These are phyloP conservation scores for Drosophila parvula DNA, from an alignment of 1,140 invertebrate genomes.

Conservation along the genomic window DNA sequence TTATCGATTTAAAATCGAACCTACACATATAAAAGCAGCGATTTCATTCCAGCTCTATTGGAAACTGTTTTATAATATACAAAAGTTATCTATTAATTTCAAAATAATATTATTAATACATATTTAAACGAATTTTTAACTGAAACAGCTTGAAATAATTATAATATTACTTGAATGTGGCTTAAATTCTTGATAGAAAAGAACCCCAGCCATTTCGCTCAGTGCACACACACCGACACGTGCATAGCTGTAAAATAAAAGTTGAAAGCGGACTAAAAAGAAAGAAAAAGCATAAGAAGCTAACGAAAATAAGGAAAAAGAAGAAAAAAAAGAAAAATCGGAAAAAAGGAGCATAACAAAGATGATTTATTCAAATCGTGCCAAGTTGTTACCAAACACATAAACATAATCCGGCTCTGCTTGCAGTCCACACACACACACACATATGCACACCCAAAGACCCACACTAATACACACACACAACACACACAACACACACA, in stretches of 20 bases:
- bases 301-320: not conserved
- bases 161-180: no score
- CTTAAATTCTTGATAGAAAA: no score
- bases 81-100: not conserved
- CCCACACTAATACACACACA: not conserved
- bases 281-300: constrained; percentile 3
- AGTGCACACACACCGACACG: constrained; percentile 29
- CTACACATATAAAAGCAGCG: not conserved
- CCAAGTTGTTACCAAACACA: constrained; percentile 51
- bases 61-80: not conserved
- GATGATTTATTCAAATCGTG: constrained; percentile 55
- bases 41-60: rapidly evolving
- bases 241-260: constrained; percentile 38
- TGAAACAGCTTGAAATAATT: no score
- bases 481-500: constrained; percentile 7
- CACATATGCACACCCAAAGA: not conserved
- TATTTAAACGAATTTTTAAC: not conserved
- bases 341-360: constrained; percentile 39
- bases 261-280: constrained; percentile 34
- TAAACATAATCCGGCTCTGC: constrained; percentile 54
- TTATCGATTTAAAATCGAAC: not conserved
- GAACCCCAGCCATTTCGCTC: constrained; percentile 7
- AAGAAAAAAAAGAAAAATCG: not conserved
- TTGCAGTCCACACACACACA: constrained; percentile 42
- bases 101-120: no score